phyloP scores from a whole-genome alignment of 2,797 vertebrate species.

The Clarias laeviceps region DNA sequence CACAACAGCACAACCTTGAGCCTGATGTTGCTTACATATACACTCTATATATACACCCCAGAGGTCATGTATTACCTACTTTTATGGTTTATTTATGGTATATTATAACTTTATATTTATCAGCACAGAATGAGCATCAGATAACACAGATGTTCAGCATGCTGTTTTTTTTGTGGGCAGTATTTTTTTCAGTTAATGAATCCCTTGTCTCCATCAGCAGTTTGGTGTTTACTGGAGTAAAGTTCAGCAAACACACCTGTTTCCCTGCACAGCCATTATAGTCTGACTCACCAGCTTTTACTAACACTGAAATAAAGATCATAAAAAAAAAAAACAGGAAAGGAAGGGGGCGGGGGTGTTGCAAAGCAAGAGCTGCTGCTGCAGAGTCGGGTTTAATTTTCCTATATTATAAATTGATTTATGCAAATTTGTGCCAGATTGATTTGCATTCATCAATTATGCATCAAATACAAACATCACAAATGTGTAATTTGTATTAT shows the following conservation, averaged over 20 bases:
- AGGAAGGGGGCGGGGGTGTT: not conserved
- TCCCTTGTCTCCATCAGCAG: slow-evolving; percentile 41
- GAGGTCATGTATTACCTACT: not conserved
- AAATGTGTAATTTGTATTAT: not conserved
- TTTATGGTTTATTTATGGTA: no score
- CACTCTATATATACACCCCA: not conserved
- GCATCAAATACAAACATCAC: not conserved
- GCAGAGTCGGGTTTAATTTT: not conserved
- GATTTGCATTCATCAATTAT: not conserved
- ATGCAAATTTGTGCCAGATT: not conserved
- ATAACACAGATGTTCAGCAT: not conserved
- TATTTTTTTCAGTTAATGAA: slow-evolving; percentile 72
- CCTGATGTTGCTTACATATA: no score
- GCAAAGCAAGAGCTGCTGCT: not conserved
- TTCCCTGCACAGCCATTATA: slow-evolving; percentile 30
- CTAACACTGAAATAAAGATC: slow-evolving; percentile 19
- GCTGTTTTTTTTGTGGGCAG: slow-evolving; percentile 58
- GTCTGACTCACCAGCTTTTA: slow-evolving; percentile 19
- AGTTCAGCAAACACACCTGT: slow-evolving; percentile 40
- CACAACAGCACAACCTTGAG: no score
- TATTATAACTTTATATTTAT: not conserved
- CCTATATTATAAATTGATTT: not conserved
- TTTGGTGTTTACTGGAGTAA: slow-evolving; percentile 23
- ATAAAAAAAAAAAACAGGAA: not conserved
- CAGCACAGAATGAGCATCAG: no score